Conservation (phyloP, 2,113 vertebrate genomes). For the Brachyistius frenatus region DNA sequence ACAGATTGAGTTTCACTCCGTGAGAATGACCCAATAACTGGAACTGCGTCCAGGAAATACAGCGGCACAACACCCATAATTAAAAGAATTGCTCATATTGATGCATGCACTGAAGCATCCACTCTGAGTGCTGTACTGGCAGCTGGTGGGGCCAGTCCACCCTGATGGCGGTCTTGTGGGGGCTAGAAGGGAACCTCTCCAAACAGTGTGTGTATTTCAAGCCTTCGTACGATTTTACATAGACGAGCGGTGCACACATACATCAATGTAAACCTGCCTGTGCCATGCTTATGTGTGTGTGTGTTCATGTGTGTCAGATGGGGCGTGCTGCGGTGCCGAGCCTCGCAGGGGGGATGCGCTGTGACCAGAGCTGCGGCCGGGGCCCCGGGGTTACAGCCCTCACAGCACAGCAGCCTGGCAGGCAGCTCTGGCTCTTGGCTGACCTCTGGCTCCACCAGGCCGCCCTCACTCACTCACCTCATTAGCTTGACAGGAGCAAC, state of each 20-base stretch:
- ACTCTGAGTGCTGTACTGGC: constrained; percentile 73
- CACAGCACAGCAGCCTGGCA: constrained; percentile 68
- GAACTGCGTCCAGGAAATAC: constrained; percentile 79
- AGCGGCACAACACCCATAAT: constrained; percentile 83
- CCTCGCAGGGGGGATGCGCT: constrained; percentile 38
- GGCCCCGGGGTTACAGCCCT: constrained; percentile 50
- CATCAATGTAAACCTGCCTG: constrained; percentile 34
- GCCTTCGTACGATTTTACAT: constrained; percentile 22
- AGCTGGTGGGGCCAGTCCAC: constrained; percentile 65
- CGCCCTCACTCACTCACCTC: constrained; percentile 78
- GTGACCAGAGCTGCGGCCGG: constrained; percentile 48
- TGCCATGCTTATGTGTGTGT: constrained; percentile 20
- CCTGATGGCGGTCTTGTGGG: constrained; percentile 59
- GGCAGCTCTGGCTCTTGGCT: constrained; percentile 75
- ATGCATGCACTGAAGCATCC: constrained; percentile 79
- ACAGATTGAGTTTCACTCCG: constrained; percentile 73
- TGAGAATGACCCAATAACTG: constrained; percentile 80
- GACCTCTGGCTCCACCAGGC: constrained; percentile 76
- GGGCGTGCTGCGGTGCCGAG: constrained; percentile 56
- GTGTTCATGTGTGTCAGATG: constrained; percentile 66
- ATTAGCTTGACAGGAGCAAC: constrained; percentile 82
- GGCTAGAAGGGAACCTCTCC: constrained; percentile 56
- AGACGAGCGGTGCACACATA: constrained; percentile 25
- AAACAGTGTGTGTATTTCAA: constrained; percentile 36
- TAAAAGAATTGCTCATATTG: constrained; percentile 84